Percentiles rank a stretch among this genome's conserved stretches.
Evolutionary conservation across 1,140 invertebrate species (phyloP).

Genomic region (Caenorhabditis brenneri): DNA sequence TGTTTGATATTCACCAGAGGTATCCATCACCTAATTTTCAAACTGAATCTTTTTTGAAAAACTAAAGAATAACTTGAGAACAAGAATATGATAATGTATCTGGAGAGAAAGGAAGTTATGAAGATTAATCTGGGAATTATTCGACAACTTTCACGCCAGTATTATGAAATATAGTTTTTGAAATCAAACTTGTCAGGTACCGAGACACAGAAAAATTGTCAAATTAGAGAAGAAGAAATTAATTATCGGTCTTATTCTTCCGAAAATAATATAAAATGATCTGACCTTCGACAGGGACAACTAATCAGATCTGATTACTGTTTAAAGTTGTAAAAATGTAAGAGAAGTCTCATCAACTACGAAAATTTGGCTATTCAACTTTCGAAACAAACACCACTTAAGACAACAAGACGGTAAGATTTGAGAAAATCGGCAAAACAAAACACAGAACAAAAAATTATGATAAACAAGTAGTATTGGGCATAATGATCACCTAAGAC

Average conservation of each 20-base stretch:
- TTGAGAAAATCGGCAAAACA: background rate
- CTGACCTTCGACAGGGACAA: background rate
- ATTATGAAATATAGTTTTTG: too few relatives aligned
- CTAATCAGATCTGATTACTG: background rate
- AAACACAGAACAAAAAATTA: background rate
- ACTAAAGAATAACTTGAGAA: too few relatives aligned
- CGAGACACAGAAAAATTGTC: background rate
- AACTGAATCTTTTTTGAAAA: too few relatives aligned
- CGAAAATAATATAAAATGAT: background rate
- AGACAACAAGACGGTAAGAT: background rate
- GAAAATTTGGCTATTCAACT: background rate
- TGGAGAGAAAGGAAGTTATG: too few relatives aligned
- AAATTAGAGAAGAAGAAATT: too few relatives aligned
- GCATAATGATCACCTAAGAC: slow-evolving; percentile 11
- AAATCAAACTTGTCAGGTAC: too few relatives aligned
- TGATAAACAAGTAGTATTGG: slow-evolving; percentile 5
- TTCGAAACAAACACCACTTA: slow-evolving; percentile 13
- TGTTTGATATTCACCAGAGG: too few relatives aligned
- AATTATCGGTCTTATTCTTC: too few relatives aligned
- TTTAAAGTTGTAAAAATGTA: background rate
- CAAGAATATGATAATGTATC: too few relatives aligned
- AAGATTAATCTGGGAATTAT: too few relatives aligned
- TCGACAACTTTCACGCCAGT: too few relatives aligned
- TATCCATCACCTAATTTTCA: too few relatives aligned
- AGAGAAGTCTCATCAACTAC: background rate